A percentile compares a stretch with the other conserved stretches of the same genome.
phyloP scores from a whole-genome alignment of 2,113 vertebrate genomes.

The Ochotona princeps region DNA sequence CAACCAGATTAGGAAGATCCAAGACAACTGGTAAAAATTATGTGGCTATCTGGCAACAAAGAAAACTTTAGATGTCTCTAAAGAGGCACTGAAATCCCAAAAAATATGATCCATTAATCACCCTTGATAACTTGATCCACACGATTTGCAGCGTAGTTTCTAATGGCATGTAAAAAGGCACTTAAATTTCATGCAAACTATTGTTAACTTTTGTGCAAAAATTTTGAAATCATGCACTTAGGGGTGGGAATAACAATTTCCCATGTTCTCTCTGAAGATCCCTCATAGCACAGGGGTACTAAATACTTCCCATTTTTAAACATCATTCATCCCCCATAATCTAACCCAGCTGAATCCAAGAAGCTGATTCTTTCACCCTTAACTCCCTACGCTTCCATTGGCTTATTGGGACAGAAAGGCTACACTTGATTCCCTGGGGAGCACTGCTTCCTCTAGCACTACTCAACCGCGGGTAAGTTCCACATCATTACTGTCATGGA shows the following conservation, averaged over 20 bases:
- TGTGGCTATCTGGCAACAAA: slow-evolving; percentile 38
- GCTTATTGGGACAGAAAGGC: slow-evolving; percentile 53
- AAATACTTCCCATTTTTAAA: slow-evolving; percentile 75
- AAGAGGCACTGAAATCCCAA: slow-evolving; percentile 5
- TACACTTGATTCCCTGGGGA: slow-evolving; percentile 18
- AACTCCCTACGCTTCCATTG: slow-evolving; percentile 69
- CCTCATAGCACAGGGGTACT: neutral
- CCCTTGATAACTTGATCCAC: slow-evolving; percentile 56
- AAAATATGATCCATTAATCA: neutral
- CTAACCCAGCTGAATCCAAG: slow-evolving; percentile 70
- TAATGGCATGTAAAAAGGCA: neutral
- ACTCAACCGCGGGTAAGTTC: slow-evolving; percentile 49
- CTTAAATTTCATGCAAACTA: no score
- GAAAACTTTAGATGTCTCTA: slow-evolving; percentile 19
- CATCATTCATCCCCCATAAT: slow-evolving; percentile 68
- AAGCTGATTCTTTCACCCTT: slow-evolving; percentile 76
- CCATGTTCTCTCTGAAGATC: no score
- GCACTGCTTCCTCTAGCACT: slow-evolving; percentile 59
- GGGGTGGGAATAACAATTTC: no score
- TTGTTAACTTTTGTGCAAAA: no score
- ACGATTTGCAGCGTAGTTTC: slow-evolving; percentile 64
- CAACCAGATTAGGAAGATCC: slow-evolving; percentile 53
- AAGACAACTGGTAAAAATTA: slow-evolving; percentile 44
- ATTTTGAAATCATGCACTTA: no score
- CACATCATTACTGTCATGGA: slow-evolving; percentile 56